Evolutionary conservation across 53 echinoderm and acorn worm species (phyloP), one percentile per base, ranked within the genome.

Genomic region (Stichopus horrens): DNA sequence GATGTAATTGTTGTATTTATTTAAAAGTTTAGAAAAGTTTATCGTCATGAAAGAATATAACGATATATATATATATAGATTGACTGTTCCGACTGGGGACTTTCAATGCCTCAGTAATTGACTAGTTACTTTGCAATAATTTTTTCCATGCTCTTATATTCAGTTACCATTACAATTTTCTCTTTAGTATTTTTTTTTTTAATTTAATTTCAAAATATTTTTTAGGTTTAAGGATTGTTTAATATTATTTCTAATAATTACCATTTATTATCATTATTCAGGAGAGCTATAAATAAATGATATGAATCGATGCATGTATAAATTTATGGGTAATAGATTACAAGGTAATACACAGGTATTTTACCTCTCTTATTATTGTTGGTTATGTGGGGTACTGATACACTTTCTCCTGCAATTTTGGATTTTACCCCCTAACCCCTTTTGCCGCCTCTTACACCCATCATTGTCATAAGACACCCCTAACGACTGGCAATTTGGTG

Each of bases 281-380:
- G 79, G 56, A 79, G 55, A 79, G 79, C 51, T 79, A 79, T 79
- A 79, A 11, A 79, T 4, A 53, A 55, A 79, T 52, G 52, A 79
- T 52, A 79, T 79, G 52, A 77, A 79, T 55, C 63, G 16, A 79
- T 79, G 79, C 79, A 79, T 79, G 79, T 79, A 79, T 79, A 79
- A 79, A 79, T 79, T 79, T 54, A 79, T 79, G 79, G 79, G 79
- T 79, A 79, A 79, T 79, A 79, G 55, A 79, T 53, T 19, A 79
- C 79, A 55, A 10, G 79, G 79, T 79, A 55, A 55, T 55, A 52
- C 79, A 79, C 53, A 53, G 79, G 79, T 37, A 37, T 37, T 37
- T 37, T 37, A 37, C 37, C 2, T 37, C 37, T 37, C 37, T 37
- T 37, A 2, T 37, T 37, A 37, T 37, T 37, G 37, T 37, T 2